Conservation (phyloP, 1,140 invertebrate species). For the Meloidogyne hapla region DNA sequence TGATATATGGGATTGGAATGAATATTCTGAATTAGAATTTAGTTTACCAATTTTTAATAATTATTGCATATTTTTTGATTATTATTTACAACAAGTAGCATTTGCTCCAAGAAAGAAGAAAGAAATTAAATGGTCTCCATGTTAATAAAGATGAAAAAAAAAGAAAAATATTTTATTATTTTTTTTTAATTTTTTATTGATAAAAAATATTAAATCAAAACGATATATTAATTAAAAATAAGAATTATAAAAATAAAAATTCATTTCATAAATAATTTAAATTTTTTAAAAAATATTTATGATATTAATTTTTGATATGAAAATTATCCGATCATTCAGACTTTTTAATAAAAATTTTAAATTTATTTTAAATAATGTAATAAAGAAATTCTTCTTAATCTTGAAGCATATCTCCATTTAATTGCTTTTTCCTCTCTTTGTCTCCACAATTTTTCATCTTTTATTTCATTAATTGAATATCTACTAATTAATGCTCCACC, state of each 20-base stretch:
- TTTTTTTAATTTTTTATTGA: too few relatives aligned
- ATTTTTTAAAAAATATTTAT: too few relatives aligned
- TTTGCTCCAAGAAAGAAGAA: not conserved
- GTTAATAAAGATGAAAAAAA: not conserved
- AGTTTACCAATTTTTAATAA: not conserved
- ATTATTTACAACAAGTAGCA: not conserved
- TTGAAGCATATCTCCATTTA: not conserved
- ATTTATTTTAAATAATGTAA: conserved; percentile 5
- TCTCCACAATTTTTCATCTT: not conserved
- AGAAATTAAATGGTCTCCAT: not conserved
- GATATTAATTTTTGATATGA: too few relatives aligned
- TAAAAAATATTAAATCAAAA: too few relatives aligned
- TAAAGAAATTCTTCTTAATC: conserved; percentile 1
- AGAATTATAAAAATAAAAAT: too few relatives aligned
- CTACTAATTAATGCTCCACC: conserved; percentile 1
- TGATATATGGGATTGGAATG: not conserved
- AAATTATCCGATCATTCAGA: too few relatives aligned
- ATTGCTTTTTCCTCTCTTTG: conserved; percentile 2
- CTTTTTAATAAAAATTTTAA: too few relatives aligned
- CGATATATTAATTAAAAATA: too few relatives aligned
- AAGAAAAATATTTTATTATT: too few relatives aligned
- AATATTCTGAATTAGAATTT: not conserved
- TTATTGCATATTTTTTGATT: not conserved
- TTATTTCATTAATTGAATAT: not conserved
- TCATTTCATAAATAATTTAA: too few relatives aligned